These are phyloP conservation scores for Psittacula echo DNA, from an alignment of 2,797 vertebrate genomes.

Conservation along the genomic window DNA sequence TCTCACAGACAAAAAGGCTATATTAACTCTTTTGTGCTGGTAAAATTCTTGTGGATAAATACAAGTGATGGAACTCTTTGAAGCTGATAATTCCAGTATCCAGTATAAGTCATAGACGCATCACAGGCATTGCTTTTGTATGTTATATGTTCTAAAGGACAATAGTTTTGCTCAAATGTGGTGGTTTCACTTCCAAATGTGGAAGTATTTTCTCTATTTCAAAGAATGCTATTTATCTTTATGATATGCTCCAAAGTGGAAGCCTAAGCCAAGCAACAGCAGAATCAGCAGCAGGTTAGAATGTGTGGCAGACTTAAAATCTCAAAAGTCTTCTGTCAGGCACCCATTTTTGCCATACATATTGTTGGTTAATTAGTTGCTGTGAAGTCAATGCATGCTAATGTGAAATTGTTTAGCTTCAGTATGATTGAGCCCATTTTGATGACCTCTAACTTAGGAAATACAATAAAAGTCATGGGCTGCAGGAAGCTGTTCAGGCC, in stretches of 20 bases:
- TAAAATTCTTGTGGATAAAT: conserved; percentile 11
- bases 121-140: background rate
- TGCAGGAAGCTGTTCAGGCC: background rate
- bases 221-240: background rate
- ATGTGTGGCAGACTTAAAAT: background rate
- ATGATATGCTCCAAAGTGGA: background rate
- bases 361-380: background rate
- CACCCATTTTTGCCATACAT: background rate
- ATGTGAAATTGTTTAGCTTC: background rate
- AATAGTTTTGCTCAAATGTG: background rate
- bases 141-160: background rate
- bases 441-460: background rate
- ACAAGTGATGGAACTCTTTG: background rate
- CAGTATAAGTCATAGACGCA: background rate
- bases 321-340: background rate
- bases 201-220: conserved; percentile 11
- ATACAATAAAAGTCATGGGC: background rate
- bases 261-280: background rate
- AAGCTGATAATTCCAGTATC: background rate
- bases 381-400: background rate
- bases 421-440: background rate
- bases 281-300: background rate
- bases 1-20: background rate
- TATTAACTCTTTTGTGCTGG: conserved; percentile 34
- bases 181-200: background rate